Percentiles rank a stretch among this genome's conserved stretches.
Evolutionary conservation across 2,797 vertebrate genomes (phyloP).

Genomic region (Lerista edwardsae): DNA sequence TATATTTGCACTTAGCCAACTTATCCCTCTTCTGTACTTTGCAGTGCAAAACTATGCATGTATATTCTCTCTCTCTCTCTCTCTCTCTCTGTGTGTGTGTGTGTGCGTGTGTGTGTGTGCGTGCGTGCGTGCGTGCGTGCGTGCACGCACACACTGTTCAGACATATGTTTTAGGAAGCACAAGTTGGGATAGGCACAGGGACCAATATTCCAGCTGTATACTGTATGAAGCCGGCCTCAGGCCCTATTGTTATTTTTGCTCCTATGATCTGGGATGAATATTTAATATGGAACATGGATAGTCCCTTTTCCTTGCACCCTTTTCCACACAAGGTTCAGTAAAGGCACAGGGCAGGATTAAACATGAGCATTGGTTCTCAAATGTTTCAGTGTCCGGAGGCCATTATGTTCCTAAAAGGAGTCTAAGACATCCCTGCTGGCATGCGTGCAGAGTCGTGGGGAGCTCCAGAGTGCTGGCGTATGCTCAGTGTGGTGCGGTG

Average conservation of each 20-base stretch:
- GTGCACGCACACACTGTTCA: not conserved
- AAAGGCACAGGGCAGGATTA: not conserved
- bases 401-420: not conserved
- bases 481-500: too few species aligned
- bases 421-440: too few species aligned
- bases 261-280: not conserved
- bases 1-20: not conserved
- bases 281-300: not conserved
- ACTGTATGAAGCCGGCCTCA: not conserved
- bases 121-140: too few species aligned
- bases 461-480: too few species aligned
- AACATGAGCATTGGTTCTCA: not conserved
- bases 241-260: not conserved
- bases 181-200: not conserved
- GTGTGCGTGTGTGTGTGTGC: too few species aligned
- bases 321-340: not conserved
- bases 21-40: not conserved
- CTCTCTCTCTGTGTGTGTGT: not conserved
- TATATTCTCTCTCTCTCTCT: too few species aligned
- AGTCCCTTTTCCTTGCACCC: not conserved
- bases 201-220: not conserved
- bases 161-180: not conserved
- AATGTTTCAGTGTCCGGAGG: not conserved
- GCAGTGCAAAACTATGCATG: not conserved
- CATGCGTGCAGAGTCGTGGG: not conserved